Percentiles rank a stretch among this genome's conserved stretches.
Conservation (phyloP, 1,140 invertebrate genomes). For the Bicyclus anynana region DNA sequence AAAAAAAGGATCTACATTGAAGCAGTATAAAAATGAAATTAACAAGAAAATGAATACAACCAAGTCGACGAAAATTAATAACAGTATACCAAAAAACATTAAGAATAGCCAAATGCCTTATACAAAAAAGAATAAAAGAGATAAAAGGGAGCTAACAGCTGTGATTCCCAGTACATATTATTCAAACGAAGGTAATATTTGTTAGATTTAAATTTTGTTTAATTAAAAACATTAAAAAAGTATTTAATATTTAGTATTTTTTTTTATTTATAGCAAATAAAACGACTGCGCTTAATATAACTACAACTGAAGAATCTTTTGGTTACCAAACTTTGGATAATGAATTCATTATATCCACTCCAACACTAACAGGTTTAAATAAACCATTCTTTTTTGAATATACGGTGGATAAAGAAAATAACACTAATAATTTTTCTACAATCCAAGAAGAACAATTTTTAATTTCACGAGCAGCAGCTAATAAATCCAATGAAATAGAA, state of each 20-base stretch:
- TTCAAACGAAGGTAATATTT: background rate
- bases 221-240: background rate
- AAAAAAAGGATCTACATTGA: slow-evolving; percentile 32
- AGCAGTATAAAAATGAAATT: slow-evolving; percentile 11
- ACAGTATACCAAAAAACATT: background rate
- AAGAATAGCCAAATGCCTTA: background rate
- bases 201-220: background rate
- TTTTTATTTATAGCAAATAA: background rate
- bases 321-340: background rate
- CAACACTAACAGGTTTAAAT: background rate
- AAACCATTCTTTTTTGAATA: slow-evolving; percentile 6
- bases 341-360: background rate
- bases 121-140: background rate
- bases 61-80: slow-evolving; percentile 9
- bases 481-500: background rate
- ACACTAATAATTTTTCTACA: background rate
- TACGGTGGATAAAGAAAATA: slow-evolving; percentile 3
- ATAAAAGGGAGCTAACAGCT: background rate
- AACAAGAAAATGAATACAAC: slow-evolving; percentile 11
- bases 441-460: background rate
- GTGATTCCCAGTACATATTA: background rate
- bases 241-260: no score
- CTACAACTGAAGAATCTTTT: background rate
- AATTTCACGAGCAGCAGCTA: background rate
- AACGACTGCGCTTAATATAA: background rate